Evolutionary conservation across 1,140 invertebrate genomes (phyloP).

Genomic region (Spodoptera litura): DNA sequence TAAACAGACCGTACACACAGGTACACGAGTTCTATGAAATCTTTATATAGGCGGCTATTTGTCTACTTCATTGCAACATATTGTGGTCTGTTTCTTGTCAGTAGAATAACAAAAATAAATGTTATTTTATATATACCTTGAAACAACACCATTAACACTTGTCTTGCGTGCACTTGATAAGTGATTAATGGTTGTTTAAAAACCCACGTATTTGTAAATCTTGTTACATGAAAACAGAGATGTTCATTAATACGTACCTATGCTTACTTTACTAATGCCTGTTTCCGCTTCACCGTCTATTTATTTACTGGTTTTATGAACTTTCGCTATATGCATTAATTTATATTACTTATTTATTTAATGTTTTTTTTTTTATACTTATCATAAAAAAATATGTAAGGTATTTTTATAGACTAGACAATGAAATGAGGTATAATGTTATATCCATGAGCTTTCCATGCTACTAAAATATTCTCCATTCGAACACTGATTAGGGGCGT

Average conservation of each 20-base stretch:
- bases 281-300: too few relatives aligned
- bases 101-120: slow-evolving; percentile 37
- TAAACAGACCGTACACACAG: background rate
- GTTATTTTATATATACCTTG: slow-evolving; percentile 27
- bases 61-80: slow-evolving; percentile 18
- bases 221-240: background rate
- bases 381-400: too few relatives aligned
- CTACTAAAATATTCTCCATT: background rate
- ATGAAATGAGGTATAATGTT: too few relatives aligned
- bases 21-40: slow-evolving; percentile 9
- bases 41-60: slow-evolving; percentile 1
- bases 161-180: slow-evolving; percentile 6
- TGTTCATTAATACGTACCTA: too few relatives aligned
- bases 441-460: too few relatives aligned
- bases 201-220: background rate
- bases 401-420: too few relatives aligned
- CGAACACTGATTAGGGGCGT: slow-evolving; percentile 8
- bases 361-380: too few relatives aligned
- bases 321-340: too few relatives aligned
- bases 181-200: slow-evolving; percentile 7
- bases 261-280: too few relatives aligned
- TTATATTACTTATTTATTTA: too few relatives aligned
- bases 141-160: slow-evolving; percentile 25
- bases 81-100: slow-evolving; percentile 34
- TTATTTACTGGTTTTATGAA: too few relatives aligned